These are phyloP conservation scores for Oithona nana DNA, from an alignment of 2,888 invertebrate species.

Conservation along the genomic window DNA sequence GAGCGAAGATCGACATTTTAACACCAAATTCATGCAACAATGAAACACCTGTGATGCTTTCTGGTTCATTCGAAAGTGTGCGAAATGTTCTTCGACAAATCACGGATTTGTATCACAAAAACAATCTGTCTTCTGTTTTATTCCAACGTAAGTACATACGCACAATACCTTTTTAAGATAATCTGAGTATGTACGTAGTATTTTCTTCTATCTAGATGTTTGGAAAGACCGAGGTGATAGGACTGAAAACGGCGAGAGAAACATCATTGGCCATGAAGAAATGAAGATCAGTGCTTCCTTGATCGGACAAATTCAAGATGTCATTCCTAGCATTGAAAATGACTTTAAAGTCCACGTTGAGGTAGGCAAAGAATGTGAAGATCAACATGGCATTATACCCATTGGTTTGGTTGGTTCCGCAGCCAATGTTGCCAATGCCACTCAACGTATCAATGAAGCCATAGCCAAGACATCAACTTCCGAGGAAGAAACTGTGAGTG, in stretches of 20 bases:
- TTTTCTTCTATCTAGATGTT: too few species aligned
- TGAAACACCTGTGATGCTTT: background rate
- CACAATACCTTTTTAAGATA: too few species aligned
- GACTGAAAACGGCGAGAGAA: background rate
- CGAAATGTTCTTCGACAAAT: background rate
- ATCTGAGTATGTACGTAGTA: too few species aligned
- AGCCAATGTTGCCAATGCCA: background rate
- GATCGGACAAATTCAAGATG: background rate
- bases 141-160: too few species aligned
- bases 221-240: too few species aligned
- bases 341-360: background rate
- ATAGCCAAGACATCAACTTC: too few species aligned
- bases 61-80: background rate
- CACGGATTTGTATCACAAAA: background rate
- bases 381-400: background rate
- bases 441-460: background rate
- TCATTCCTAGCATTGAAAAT: background rate
- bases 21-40: background rate
- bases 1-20: background rate
- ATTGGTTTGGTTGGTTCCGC: background rate
- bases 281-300: background rate
- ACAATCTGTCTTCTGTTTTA: background rate
- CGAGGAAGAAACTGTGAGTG: too few species aligned
- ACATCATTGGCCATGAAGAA: background rate
- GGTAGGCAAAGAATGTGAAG: background rate